Conservation (phyloP, 2,113 vertebrate genomes). For the Felis chaus region DNA sequence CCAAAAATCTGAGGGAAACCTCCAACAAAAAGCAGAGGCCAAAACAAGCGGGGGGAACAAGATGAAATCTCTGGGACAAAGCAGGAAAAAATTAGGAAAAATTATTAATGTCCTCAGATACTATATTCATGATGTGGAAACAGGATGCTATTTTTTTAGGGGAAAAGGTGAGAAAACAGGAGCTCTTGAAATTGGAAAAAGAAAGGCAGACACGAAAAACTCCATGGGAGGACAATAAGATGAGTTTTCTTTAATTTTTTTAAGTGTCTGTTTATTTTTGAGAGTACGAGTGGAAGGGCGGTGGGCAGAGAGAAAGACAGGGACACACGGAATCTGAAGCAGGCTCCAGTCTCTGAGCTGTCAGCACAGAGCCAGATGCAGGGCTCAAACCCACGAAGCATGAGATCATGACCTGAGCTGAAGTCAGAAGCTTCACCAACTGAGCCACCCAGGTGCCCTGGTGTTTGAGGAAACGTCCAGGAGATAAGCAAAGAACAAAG, state of each 20-base stretch:
- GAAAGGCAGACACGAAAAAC: background rate
- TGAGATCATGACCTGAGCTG: too few species aligned
- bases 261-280: too few species aligned
- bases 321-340: too few species aligned
- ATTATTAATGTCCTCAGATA: background rate
- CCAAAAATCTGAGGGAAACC: background rate
- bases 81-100: background rate
- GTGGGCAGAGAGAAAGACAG: too few species aligned
- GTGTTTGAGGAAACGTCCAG: background rate
- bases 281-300: too few species aligned
- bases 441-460: too few species aligned
- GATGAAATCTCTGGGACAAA: background rate
- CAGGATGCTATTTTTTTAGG: background rate
- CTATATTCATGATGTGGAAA: background rate
- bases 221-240: background rate
- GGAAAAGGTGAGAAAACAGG: background rate
- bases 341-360: too few species aligned
- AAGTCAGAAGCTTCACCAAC: too few species aligned
- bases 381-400: too few species aligned
- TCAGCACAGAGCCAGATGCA: too few species aligned
- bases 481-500: background rate
- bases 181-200: background rate
- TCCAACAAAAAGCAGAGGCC: background rate
- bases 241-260: too few species aligned
- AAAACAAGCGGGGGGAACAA: background rate